Conservation (phyloP, 1,140 invertebrate species). For the Listronotus oregonensis region DNA sequence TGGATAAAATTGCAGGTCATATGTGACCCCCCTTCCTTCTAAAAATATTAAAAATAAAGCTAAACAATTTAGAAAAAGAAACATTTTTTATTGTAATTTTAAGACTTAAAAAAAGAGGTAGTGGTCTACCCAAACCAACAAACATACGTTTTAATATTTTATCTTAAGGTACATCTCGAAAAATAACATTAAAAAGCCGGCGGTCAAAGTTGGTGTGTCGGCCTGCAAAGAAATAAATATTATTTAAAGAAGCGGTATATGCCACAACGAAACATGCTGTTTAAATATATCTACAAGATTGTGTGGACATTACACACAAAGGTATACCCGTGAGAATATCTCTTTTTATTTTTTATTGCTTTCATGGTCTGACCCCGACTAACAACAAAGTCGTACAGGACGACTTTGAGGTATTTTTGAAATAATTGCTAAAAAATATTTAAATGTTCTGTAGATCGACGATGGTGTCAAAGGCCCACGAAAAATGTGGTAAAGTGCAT, state of each 20-base stretch:
- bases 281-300: slow-evolving; percentile 41
- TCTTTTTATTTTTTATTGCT: slow-evolving; percentile 34
- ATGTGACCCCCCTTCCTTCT: too few relatives aligned
- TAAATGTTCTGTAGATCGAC: slow-evolving; percentile 14
- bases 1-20: too few relatives aligned
- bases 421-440: slow-evolving; percentile 29
- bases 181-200: slow-evolving; percentile 25
- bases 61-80: too few relatives aligned
- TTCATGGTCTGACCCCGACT: slow-evolving; percentile 28
- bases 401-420: slow-evolving; percentile 20
- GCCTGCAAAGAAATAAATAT: slow-evolving; percentile 32
- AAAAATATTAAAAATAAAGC: too few relatives aligned
- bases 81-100: too few relatives aligned
- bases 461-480: slow-evolving; percentile 14
- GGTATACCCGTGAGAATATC: slow-evolving; percentile 29
- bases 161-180: slow-evolving; percentile 14
- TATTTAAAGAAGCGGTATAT: slow-evolving; percentile 37
- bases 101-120: too few relatives aligned
- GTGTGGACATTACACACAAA: slow-evolving; percentile 36
- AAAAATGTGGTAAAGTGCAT: background rate
- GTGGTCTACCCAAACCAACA: too few relatives aligned
- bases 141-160: background rate
- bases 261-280: slow-evolving; percentile 43
- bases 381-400: slow-evolving; percentile 17
- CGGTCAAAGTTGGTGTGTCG: slow-evolving; percentile 24